Evolutionary conservation across 2,888 invertebrate species (phyloP).

Genomic region (Eilema depressum): DNA sequence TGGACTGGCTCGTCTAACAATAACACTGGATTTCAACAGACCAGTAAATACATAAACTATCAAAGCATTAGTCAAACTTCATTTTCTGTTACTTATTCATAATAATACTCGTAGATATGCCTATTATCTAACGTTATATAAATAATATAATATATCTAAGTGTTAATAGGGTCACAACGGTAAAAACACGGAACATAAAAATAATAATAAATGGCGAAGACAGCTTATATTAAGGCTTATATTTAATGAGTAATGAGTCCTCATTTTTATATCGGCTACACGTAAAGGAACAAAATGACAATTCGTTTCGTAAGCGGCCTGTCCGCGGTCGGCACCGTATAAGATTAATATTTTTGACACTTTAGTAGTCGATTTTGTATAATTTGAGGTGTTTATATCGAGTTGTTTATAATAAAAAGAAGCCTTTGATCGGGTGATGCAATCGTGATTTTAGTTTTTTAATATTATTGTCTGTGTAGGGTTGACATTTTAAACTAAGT

Average conservation of each 20-base stretch:
- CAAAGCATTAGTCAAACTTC: conserved; percentile 30
- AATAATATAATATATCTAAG: conserved; percentile 39
- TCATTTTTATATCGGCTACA: conserved; percentile 48
- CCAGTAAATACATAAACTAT: conserved; percentile 42
- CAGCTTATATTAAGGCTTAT: conserved; percentile 40
- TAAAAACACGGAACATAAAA: conserved; percentile 47
- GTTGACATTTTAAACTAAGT: too few relatives aligned
- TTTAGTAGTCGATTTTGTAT: conserved; percentile 24
- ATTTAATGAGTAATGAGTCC: conserved; percentile 39
- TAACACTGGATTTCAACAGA: conserved; percentile 34
- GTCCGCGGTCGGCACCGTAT: conserved; percentile 12
- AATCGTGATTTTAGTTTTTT: conserved; percentile 7
- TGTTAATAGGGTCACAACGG: conserved; percentile 53
- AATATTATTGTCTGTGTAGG: not conserved
- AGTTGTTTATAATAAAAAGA: conserved; percentile 27
- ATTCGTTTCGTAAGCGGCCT: conserved; percentile 45
- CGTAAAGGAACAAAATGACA: conserved; percentile 45
- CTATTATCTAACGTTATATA: conserved; percentile 21
- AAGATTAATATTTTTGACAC: conserved; percentile 51
- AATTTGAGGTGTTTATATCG: conserved; percentile 19
- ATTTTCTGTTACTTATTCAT: not conserved
- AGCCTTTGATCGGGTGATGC: not conserved
- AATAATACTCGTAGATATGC: not conserved
- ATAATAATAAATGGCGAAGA: conserved; percentile 50
- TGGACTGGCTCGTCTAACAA: not conserved